Base-by-base conservation (phyloP, 2,888 invertebrate genomes). In the Erynnis tages region DNA sequence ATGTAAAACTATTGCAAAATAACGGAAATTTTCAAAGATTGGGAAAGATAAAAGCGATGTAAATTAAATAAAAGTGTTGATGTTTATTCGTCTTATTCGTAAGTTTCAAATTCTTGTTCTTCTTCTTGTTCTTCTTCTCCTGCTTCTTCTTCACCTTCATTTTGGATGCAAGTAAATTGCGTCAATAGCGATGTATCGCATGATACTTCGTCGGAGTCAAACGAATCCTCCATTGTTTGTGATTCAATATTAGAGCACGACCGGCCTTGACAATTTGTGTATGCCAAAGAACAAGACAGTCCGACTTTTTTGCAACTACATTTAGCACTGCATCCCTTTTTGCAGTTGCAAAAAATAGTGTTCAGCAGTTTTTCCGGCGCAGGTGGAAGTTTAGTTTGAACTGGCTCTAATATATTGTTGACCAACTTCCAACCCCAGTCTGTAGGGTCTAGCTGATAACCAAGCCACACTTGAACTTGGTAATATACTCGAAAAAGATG, bases 271-370 rank as follows among this genome's bases (percentile, higher is more conserved):
- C 57, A 60, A 54, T 55, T 43, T 47, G 55, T 58, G 37, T 59
- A 61, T 52, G 55, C 61, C 37, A 48, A 13, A 52, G 60, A 64
- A 61, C 60, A 63, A 55, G 50, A 62, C 59, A 66, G 52, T 50
- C 59, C 58, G 23, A 62, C 58, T 57, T 62, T 62, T 60, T 58
- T 56, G 30, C 57, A 57, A 41, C 56, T 55, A 45, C 58, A 63
- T 56, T 58, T 58, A 34, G 54, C 54, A 58, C 52, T 58, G 32
- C 54, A 62, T 21, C 53, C 55, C 30, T 56, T 61, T 52, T 58
- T 58, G 35, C 59, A 59, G 35, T 57, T 57, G 54, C 58, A 59
- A 58, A 58, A 61, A 50, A 61, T 59, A 5, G 58, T 55, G 54
- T 61, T 61, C 4, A 59, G 58, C 7, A 57, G 58, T 53, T 59